Conservation (phyloP, 2,113 vertebrate species). For the Electrona antarctica region DNA sequence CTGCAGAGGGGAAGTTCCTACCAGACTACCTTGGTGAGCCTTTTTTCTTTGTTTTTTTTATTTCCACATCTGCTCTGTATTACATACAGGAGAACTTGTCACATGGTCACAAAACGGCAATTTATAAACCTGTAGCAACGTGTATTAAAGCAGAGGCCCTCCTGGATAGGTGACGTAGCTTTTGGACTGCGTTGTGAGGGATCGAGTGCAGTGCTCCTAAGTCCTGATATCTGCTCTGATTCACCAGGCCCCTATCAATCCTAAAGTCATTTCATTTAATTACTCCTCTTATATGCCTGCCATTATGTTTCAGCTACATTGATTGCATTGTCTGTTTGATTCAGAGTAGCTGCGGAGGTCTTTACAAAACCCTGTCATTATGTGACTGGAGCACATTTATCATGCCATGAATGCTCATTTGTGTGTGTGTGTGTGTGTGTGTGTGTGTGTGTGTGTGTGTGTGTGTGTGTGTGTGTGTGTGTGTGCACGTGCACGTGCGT, state of each 20-base stretch:
- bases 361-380: slow-evolving; percentile 35
- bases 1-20: slow-evolving; percentile 88
- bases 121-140: slow-evolving; percentile 28
- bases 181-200: slow-evolving; percentile 26
- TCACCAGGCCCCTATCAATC: slow-evolving; percentile 23
- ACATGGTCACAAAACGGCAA: slow-evolving; percentile 33
- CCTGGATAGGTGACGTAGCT: slow-evolving; percentile 27
- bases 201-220: neutral
- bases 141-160: slow-evolving; percentile 4
- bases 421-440: slow-evolving; percentile 18
- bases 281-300: slow-evolving; percentile 25
- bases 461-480: slow-evolving; percentile 14
- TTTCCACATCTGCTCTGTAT: slow-evolving; percentile 53
- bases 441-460: slow-evolving; percentile 11
- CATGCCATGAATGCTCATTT: slow-evolving; percentile 53
- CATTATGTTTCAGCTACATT: slow-evolving; percentile 29
- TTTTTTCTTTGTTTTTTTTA: slow-evolving; percentile 23
- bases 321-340: slow-evolving; percentile 32
- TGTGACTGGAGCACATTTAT: slow-evolving; percentile 37
- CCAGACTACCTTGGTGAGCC: slow-evolving; percentile 85
- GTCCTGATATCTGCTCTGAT: slow-evolving; percentile 18
- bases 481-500: neutral
- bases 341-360: slow-evolving; percentile 33
- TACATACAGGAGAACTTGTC: slow-evolving; percentile 32
- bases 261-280: slow-evolving; percentile 49